Base-by-base conservation (phyloP, 2,888 invertebrate species). In the Cremastinae sp. region DNA sequence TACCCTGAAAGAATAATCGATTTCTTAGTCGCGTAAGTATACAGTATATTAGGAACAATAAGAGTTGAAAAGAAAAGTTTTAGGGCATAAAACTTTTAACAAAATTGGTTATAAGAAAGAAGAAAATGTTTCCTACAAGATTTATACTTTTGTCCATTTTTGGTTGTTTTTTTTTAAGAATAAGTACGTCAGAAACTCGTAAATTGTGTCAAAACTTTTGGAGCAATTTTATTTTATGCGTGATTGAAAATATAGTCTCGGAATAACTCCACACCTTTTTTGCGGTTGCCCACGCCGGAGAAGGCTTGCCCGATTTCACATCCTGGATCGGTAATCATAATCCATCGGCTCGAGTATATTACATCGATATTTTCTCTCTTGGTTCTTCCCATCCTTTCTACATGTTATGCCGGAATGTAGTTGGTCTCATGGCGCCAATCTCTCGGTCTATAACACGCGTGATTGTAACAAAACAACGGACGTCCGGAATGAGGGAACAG, bases 391-490 rank as follows among this genome's bases (percentile, higher is more conserved):
- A 51, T 14, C 38, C 5, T 20, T 49, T 49, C 28, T 59, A 43
- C 59, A 45, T 47, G 68, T 65, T 53, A 59, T 43, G 53, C 45
- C 38, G 43, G 70, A 66, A 74, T 66, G 59, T 69, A 45, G 62
- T 34, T 77, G 69, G 69, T 36, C 76, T 65, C 70, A 49, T 70
- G 65, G 51, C 56, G 74, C 68, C 66, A 47, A 41, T 38, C 54
- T 61, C 59, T 56, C 62, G 58, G 66, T 59, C 70, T 75, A 74
- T 74, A 79, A 72, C 77, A 86, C 86, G 86, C 89, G 89, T 89
- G 89, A 90, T 89, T 89, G 82, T 84, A 89, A 90, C 89, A 89
- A 89, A 89, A 89, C 89, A 89, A 83, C 89, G 90, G 89, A 90
- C 87, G 86, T 89, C 90, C 89, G 89, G 89, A 89, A 84, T 80